Evolutionary conservation across 2,888 invertebrate genomes (phyloP).

Genomic region (Eilema depressum): DNA sequence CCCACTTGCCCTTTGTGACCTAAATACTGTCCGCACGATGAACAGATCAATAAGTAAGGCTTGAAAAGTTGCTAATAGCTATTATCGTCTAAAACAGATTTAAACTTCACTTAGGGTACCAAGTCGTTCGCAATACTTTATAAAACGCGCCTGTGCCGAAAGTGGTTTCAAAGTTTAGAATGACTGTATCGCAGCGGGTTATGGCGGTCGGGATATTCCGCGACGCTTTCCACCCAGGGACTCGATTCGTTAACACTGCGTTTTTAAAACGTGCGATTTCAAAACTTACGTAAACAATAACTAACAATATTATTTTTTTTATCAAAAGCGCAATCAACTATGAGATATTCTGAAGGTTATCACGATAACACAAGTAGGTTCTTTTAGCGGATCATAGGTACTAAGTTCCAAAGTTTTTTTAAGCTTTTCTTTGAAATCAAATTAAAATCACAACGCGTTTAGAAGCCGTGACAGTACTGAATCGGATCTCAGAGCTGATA

Average conservation of each 20-base stretch:
- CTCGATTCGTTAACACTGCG: too few species aligned
- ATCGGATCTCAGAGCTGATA: background rate
- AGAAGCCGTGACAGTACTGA: too few species aligned
- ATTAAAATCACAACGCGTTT: too few species aligned
- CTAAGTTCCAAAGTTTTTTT: too few species aligned
- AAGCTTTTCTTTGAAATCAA: too few species aligned
- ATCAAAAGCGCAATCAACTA: too few species aligned
- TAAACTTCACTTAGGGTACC: constrained; percentile 52
- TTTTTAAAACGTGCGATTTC: too few species aligned
- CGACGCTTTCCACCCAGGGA: constrained; percentile 15
- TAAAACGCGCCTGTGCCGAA: constrained; percentile 50
- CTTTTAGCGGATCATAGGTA: too few species aligned
- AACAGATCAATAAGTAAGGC: constrained; percentile 48
- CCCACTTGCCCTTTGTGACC: constrained; percentile 35
- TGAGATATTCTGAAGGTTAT: too few species aligned
- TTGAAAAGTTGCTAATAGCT: constrained; percentile 57
- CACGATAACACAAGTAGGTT: too few species aligned
- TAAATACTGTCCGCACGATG: constrained; percentile 44
- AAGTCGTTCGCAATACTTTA: constrained; percentile 54
- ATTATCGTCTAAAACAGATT: constrained; percentile 59
- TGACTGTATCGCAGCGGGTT: constrained; percentile 37
- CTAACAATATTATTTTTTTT: too few species aligned
- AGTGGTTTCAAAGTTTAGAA: constrained; percentile 50
- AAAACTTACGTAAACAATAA: too few species aligned
- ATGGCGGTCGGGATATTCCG: constrained; percentile 8